A percentile compares a stretch with the other conserved stretches of the same genome.
Conservation (phyloP, 2,797 vertebrate genomes). For the Rhyacichthys aspro region DNA sequence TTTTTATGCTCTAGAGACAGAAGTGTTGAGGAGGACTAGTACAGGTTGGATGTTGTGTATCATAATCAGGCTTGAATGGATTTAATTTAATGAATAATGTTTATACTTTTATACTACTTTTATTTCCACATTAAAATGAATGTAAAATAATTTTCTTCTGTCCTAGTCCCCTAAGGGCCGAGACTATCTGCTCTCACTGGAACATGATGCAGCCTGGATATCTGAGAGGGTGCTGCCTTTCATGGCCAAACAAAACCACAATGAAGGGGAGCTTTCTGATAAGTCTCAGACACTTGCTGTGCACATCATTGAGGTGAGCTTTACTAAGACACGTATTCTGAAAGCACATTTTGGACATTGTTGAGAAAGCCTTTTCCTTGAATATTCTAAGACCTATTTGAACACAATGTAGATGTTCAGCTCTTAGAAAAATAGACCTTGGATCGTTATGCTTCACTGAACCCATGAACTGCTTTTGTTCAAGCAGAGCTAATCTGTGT, state of each 20-base stretch:
- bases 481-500: too few species aligned
- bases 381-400: not conserved
- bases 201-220: conserved; percentile 84
- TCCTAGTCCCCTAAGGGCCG: conserved; percentile 84
- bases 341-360: not conserved
- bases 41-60: not conserved
- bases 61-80: too few species aligned
- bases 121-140: not conserved
- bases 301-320: conserved; percentile 85
- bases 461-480: too few species aligned
- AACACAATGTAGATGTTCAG: not conserved
- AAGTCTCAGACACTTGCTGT: conserved; percentile 68
- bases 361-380: not conserved
- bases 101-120: too few species aligned
- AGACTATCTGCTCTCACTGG: conserved; percentile 81
- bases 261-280: conserved; percentile 52
- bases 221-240: conserved; percentile 81
- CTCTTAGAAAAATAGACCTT: not conserved
- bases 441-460: too few species aligned
- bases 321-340: too few species aligned
- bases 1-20: not conserved
- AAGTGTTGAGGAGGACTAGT: too few species aligned
- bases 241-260: conserved; percentile 62
- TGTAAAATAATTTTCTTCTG: not conserved
- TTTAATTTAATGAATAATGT: too few species aligned